Evolutionary conservation across 2,113 vertebrate genomes (phyloP).

Genomic region (Alligator mississippiensis): DNA sequence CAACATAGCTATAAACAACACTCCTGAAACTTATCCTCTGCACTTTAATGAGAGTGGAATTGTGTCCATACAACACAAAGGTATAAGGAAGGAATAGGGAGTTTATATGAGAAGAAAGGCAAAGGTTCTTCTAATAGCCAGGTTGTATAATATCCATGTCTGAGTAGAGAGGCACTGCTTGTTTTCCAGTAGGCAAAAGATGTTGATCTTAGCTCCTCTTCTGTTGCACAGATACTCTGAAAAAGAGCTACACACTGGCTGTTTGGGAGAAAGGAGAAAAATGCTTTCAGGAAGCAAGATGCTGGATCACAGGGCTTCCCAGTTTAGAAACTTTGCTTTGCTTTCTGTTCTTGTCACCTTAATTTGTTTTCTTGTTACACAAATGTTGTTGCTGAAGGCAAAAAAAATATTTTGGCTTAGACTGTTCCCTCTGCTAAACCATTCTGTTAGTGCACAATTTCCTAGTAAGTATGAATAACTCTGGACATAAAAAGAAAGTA

Average conservation of each 20-base stretch:
- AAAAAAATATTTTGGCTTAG: neutral
- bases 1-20: too few species aligned
- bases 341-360: neutral
- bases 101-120: neutral
- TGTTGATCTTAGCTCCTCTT: neutral
- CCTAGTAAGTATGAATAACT: neutral
- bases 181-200: neutral
- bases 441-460: neutral
- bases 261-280: neutral
- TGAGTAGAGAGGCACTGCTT: too few species aligned
- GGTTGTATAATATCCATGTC: neutral
- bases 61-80: neutral
- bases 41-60: neutral
- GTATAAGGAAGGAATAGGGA: neutral
- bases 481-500: conserved; percentile 45
- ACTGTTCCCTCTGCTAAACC: neutral
- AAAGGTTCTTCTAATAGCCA: neutral
- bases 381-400: neutral
- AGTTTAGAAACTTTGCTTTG: neutral
- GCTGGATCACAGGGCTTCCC: neutral
- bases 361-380: neutral
- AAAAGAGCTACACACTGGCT: neutral
- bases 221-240: neutral
- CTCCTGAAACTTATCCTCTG: neutral
- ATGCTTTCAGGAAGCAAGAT: neutral